Conservation (phyloP, 2,888 invertebrate species). For the Cyclophora albipunctata region DNA sequence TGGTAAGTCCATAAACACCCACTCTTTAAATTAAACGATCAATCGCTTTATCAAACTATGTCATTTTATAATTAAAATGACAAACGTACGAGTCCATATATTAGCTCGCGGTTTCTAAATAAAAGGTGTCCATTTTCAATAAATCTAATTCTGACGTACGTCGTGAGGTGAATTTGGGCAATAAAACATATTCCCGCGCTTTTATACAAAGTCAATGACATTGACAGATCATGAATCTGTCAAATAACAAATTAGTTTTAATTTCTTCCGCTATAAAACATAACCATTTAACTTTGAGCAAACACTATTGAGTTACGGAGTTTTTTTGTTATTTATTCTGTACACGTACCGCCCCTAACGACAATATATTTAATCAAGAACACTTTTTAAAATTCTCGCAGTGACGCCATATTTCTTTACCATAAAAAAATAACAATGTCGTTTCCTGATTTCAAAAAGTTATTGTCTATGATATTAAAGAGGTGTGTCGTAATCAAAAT, state of each 20-base stretch:
- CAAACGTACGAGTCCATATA: too few relatives aligned
- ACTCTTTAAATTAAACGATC: too few relatives aligned
- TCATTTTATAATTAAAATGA: too few relatives aligned
- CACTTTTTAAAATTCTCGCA: slow-evolving; percentile 66
- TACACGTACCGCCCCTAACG: slow-evolving; percentile 4
- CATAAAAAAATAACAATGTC: slow-evolving; percentile 33
- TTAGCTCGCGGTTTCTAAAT: too few relatives aligned
- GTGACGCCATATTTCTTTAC: slow-evolving; percentile 48
- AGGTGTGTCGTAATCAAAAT: background rate
- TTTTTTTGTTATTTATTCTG: slow-evolving; percentile 2
- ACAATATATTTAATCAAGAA: slow-evolving; percentile 71
- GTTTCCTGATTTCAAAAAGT: slow-evolving; percentile 24
- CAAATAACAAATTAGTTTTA: slow-evolving; percentile 17
- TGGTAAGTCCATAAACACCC: too few relatives aligned
- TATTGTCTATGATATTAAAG: background rate
- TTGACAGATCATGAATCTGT: slow-evolving; percentile 16
- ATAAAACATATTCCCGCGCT: too few relatives aligned
- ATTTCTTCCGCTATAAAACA: slow-evolving; percentile 23
- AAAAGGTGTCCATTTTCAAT: too few relatives aligned
- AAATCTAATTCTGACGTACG: too few relatives aligned
- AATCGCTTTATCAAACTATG: too few relatives aligned
- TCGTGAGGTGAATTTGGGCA: too few relatives aligned
- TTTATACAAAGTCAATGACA: slow-evolving; percentile 7
- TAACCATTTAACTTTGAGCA: slow-evolving; percentile 5
- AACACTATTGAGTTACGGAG: background rate